Evolutionary conservation across 2,797 vertebrate species (phyloP).

Genomic region (Cossypha polioptera): DNA sequence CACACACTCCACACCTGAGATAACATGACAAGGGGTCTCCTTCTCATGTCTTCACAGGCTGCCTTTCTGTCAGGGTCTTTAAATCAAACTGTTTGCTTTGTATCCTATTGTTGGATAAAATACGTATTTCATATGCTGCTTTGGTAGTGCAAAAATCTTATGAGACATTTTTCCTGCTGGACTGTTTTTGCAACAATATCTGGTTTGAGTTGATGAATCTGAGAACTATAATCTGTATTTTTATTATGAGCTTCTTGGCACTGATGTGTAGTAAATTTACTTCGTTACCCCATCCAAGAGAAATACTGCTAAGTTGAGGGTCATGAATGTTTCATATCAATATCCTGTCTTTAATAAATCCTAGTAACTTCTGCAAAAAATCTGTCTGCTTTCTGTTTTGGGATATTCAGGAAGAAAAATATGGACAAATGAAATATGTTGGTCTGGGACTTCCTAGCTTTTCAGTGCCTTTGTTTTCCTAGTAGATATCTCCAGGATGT

Average conservation of each 20-base stretch:
- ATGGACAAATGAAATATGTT: background rate
- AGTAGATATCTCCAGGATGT: background rate
- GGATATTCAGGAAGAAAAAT: slow-evolving; percentile 20
- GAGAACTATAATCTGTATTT: slow-evolving; percentile 57
- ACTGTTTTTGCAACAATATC: slow-evolving; percentile 52
- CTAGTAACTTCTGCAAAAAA: slow-evolving; percentile 41
- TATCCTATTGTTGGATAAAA: slow-evolving; percentile 32
- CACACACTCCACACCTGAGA: background rate
- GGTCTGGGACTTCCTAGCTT: slow-evolving; percentile 18
- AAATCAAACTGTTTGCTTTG: background rate
- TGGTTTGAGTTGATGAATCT: slow-evolving; percentile 56
- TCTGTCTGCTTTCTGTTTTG: slow-evolving; percentile 30
- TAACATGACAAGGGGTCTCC: background rate
- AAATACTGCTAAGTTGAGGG: slow-evolving; percentile 56
- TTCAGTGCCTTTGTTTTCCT: slow-evolving; percentile 5
- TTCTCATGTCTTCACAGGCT: background rate
- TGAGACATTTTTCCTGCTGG: slow-evolving; percentile 29
- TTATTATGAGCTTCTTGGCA: slow-evolving; percentile 55
- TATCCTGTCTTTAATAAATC: slow-evolving; percentile 62
- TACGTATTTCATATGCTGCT: slow-evolving; percentile 33
- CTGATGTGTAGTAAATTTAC: slow-evolving; percentile 36
- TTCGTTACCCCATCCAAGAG: slow-evolving; percentile 40
- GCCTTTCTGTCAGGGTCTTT: slow-evolving; percentile 7
- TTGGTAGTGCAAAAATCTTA: slow-evolving; percentile 4
- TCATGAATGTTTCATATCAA: slow-evolving; percentile 52